Evolutionary conservation across 2,888 invertebrate species (phyloP).

Genomic region (Lepidocyrtinus sp.): DNA sequence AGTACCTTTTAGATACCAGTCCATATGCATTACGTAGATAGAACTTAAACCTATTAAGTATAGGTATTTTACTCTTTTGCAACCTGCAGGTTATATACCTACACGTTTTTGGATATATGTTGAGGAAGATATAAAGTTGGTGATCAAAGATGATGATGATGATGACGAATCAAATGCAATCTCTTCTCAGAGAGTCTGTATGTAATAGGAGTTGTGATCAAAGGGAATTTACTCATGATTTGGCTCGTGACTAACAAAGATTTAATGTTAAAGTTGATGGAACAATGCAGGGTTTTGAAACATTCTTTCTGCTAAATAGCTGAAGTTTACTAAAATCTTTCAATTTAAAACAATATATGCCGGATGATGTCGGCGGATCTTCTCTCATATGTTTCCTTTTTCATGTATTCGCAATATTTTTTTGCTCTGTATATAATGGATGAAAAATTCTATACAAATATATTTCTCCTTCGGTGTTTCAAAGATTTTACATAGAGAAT

Average conservation of each 20-base stretch:
- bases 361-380: neutral
- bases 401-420: neutral
- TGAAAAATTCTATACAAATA: too few species aligned
- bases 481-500: too few species aligned
- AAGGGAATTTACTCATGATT: neutral
- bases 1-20: too few species aligned
- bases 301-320: neutral
- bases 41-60: too few species aligned
- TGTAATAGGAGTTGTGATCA: neutral
- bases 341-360: neutral
- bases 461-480: too few species aligned
- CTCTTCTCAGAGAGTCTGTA: neutral
- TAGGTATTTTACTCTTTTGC: too few species aligned
- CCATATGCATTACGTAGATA: too few species aligned
- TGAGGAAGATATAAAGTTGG: too few species aligned
- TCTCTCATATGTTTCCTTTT: neutral
- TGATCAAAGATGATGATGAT: slow-evolving; percentile 18
- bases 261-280: neutral
- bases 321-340: neutral
- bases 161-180: slow-evolving; percentile 1
- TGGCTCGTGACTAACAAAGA: neutral
- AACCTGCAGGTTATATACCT: too few species aligned
- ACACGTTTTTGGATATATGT: too few species aligned
- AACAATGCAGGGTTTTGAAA: neutral
- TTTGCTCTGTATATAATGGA: too few species aligned